Percentiles rank a stretch among this genome's conserved stretches.
These are phyloP conservation scores for Sphaeramia orbicularis DNA, from an alignment of 2,797 vertebrate species.

Conservation along the genomic window DNA sequence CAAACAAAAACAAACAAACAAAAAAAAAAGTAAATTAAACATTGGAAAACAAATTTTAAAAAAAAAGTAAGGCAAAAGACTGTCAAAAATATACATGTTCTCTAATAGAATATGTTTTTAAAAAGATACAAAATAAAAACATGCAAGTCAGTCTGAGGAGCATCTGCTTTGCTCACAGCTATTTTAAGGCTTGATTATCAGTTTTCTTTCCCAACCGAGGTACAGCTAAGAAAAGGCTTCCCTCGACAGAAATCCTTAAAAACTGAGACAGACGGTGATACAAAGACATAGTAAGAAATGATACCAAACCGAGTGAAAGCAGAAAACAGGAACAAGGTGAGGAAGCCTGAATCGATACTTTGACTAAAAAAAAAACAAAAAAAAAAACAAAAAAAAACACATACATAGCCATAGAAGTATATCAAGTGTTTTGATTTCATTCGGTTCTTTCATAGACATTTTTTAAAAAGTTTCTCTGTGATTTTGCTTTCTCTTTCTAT, in stretches of 20 bases:
- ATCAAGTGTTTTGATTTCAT: slow-evolving; percentile 85
- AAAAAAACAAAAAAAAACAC: slow-evolving; percentile 27
- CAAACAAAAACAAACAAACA: background rate
- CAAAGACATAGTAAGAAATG: slow-evolving; percentile 75
- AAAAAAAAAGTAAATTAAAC: slow-evolving; percentile 50
- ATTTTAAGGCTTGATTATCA: slow-evolving; percentile 86
- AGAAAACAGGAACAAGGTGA: slow-evolving; percentile 55
- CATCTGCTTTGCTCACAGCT: slow-evolving; percentile 79
- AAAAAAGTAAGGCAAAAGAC: slow-evolving; percentile 76
- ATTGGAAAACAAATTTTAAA: slow-evolving; percentile 39
- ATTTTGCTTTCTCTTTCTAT: slow-evolving; percentile 81
- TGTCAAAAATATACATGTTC: slow-evolving; percentile 81
- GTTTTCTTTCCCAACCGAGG: slow-evolving; percentile 91
- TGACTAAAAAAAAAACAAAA: slow-evolving; percentile 51
- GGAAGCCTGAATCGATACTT: slow-evolving; percentile 68
- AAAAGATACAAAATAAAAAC: slow-evolving; percentile 81
- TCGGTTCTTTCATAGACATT: slow-evolving; percentile 74
- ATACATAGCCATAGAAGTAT: slow-evolving; percentile 89
- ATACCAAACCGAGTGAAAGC: slow-evolving; percentile 66
- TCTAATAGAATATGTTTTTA: slow-evolving; percentile 78
- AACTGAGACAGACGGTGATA: slow-evolving; percentile 79
- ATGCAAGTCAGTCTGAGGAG: slow-evolving; percentile 83
- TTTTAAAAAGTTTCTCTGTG: slow-evolving; percentile 63
- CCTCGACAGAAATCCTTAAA: slow-evolving; percentile 72
- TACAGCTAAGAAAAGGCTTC: slow-evolving; percentile 87